Percentiles rank a stretch among this genome's conserved stretches.
Evolutionary conservation across 2,888 invertebrate species (phyloP).

Genomic region (Cremastinae sp.): DNA sequence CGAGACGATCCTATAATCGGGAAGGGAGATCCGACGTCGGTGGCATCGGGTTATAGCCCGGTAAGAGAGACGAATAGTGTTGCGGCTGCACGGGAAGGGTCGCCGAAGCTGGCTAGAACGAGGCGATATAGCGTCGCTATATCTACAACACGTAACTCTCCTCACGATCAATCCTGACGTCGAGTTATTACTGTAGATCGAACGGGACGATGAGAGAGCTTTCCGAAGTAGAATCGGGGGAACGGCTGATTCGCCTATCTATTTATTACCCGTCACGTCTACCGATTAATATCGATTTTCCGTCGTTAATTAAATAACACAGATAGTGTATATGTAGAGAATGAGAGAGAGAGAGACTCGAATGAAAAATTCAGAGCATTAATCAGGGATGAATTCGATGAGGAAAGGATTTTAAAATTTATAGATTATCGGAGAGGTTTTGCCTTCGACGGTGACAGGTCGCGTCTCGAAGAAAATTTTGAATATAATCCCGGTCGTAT

Average conservation of each 20-base stretch:
- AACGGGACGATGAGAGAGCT: conserved; percentile 23
- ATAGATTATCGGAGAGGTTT: not conserved
- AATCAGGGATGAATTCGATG: not conserved
- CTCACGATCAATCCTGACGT: conserved; percentile 59
- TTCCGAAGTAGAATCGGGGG: conserved; percentile 17
- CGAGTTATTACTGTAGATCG: conserved; percentile 56
- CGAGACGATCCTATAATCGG: conserved; percentile 63
- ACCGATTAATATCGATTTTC: conserved; percentile 57
- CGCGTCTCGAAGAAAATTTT: conserved; percentile 9
- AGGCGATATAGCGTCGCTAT: not conserved
- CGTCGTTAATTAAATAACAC: conserved; percentile 49
- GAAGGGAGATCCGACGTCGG: conserved; percentile 50
- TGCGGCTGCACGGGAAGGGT: conserved; percentile 41
- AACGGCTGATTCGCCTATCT: conserved; percentile 54
- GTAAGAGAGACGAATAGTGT: conserved; percentile 62
- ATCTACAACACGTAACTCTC: conserved; percentile 55
- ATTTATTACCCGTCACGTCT: conserved; percentile 58
- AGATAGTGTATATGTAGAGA: not conserved
- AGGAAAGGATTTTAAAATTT: not conserved
- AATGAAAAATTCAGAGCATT: conserved; percentile 14
- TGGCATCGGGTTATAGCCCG: conserved; percentile 54
- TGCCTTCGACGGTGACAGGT: not conserved
- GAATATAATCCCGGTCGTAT: conserved; percentile 19
- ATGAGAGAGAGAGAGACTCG: not conserved
- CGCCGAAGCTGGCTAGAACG: conserved; percentile 40